Evolutionary conservation across 2,888 invertebrate species (phyloP).

Genomic region (Argyra leucocephala): DNA sequence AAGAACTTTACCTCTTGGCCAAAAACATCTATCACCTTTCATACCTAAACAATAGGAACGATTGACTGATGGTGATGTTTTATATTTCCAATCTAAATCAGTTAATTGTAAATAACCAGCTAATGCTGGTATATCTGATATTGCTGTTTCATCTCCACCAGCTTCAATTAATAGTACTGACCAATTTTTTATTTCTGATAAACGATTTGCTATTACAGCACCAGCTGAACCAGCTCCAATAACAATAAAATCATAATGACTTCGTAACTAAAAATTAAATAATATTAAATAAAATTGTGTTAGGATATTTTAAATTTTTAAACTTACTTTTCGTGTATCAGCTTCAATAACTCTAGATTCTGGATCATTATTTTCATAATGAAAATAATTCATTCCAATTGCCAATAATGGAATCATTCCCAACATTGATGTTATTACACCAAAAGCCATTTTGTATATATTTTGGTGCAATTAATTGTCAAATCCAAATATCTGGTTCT

Average conservation of each 20-base stretch:
- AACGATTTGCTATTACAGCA: slow-evolving; percentile 73
- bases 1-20: slow-evolving; percentile 85
- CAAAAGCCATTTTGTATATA: slow-evolving; percentile 47
- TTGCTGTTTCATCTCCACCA: slow-evolving; percentile 79
- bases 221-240: slow-evolving; percentile 85
- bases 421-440: slow-evolving; percentile 56
- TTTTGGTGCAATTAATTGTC: slow-evolving; percentile 36
- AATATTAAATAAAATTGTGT: background rate
- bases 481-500: slow-evolving; percentile 58
- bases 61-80: slow-evolving; percentile 68
- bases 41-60: slow-evolving; percentile 79
- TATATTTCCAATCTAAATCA: slow-evolving; percentile 86
- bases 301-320: background rate
- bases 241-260: slow-evolving; percentile 77
- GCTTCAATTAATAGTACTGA: slow-evolving; percentile 75
- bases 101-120: slow-evolving; percentile 77
- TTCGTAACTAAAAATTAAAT: slow-evolving; percentile 51
- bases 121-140: slow-evolving; percentile 76
- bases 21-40: slow-evolving; percentile 78
- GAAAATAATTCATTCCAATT: slow-evolving; percentile 68
- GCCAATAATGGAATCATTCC: slow-evolving; percentile 73
- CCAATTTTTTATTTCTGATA: slow-evolving; percentile 74
- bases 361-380: slow-evolving; percentile 72
- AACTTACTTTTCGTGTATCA: slow-evolving; percentile 48
- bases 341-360: slow-evolving; percentile 67